phyloP scores from a whole-genome alignment of 2,888 invertebrate genomes.

The Sturmia bella region DNA sequence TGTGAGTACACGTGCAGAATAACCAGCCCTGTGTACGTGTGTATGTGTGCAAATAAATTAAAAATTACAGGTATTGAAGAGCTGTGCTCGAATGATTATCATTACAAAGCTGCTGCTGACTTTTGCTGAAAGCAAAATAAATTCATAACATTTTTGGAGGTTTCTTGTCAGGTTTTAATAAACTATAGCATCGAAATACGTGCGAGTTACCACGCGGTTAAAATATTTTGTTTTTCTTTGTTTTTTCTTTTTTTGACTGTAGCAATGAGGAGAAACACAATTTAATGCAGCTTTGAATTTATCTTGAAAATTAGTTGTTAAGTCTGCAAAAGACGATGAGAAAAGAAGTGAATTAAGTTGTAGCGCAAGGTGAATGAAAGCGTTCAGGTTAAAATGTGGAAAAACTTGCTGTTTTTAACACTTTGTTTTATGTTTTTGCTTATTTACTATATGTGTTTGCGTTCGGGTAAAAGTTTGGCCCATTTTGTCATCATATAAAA shows the following conservation, averaged over 20 bases:
- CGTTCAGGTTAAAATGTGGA: too few species aligned
- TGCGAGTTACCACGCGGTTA: conserved; percentile 29
- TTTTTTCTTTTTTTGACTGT: not conserved
- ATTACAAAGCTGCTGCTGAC: not conserved
- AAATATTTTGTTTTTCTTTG: not conserved
- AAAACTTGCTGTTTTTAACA: too few species aligned
- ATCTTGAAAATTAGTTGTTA: not conserved
- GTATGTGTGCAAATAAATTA: not conserved
- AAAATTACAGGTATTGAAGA: conserved; percentile 30
- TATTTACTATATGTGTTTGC: too few species aligned
- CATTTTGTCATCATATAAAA: too few species aligned
- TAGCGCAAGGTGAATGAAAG: too few species aligned
- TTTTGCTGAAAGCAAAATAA: conserved; percentile 28
- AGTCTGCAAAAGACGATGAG: too few species aligned
- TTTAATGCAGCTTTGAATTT: conserved; percentile 5
- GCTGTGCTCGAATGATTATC: conserved; percentile 36
- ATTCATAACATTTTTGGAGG: conserved; percentile 43
- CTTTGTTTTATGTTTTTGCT: too few species aligned
- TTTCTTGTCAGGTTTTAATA: conserved; percentile 26
- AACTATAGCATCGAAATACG: conserved; percentile 26
- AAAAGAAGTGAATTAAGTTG: too few species aligned
- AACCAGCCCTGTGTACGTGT: not conserved
- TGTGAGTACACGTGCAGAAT: not conserved
- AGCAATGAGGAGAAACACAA: conserved; percentile 12
- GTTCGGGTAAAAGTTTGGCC: too few species aligned